Base-by-base conservation (phyloP, 2,113 vertebrate species). In the Elephas maximus region DNA sequence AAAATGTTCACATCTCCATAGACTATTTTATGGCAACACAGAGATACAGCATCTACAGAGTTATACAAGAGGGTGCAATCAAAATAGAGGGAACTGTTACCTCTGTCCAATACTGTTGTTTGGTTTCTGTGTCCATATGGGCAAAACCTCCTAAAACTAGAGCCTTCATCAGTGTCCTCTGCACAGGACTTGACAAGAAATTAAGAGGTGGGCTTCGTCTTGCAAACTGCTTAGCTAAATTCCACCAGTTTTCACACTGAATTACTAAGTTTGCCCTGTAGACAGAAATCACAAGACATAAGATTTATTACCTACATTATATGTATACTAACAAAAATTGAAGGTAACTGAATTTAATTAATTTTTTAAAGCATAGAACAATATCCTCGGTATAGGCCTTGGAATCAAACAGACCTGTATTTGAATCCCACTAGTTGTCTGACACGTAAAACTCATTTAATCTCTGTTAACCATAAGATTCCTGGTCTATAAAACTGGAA, bases 221-320 rank as follows among this genome's bases (percentile, higher is more conserved):
- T 91, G 99, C 99, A 98, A 99, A 99, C 97, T 99, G 99, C 98
- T 99, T 99, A 8, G 99, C 99, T 98, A 99, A 98, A 97, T 99
- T 99, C 99, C 99, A 99, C 99, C 99, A 99, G 97, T 99, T 99
- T 98, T 99, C 99, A 98, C 99, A 99, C 92, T 99, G 99, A 76
- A 99, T 99, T 97, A 99, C 99, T 90, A 99, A 99, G 98, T 99
- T 99, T 12, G 99, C 99, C 98, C 99, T 99, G 97, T 24, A 97
- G 95, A 45, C 20, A 48, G 82, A 79, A 86, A 96, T 7, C 81
- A 92, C 18, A 95, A 97, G 76, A 80, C 5, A 21, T 3, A 91
- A 86, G 24, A 51, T 33, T 0, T 82, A 69, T 63, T n/a, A 65
- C 45, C 62, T 73, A 89, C 37, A 48, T 0, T 41, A 33, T 8